Evolutionary conservation across 1,140 invertebrate genomes (phyloP).

Genomic region (Drosophila virilis): DNA sequence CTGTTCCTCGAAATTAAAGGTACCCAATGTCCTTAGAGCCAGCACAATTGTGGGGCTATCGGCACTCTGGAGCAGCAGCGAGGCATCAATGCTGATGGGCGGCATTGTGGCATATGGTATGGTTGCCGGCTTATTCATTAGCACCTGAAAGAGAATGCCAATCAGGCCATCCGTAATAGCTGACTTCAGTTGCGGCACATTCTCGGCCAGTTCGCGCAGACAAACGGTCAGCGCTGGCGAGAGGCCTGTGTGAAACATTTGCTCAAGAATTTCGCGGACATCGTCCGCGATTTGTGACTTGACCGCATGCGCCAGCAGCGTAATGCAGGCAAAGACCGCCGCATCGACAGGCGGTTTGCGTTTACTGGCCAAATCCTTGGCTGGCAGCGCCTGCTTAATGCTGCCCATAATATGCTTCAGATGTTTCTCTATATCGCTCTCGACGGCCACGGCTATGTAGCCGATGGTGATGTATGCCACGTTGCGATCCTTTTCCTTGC

Average conservation of each 20-base stretch:
- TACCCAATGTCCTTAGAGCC: slow-evolving; percentile 96
- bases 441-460: slow-evolving; percentile 95
- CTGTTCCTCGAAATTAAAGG: slow-evolving; percentile 98
- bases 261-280: slow-evolving; percentile 93
- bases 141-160: slow-evolving; percentile 93
- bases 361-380: slow-evolving; percentile 90
- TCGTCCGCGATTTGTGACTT: slow-evolving; percentile 90
- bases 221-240: slow-evolving; percentile 96
- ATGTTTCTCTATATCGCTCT: slow-evolving; percentile 91
- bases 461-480: slow-evolving; percentile 96
- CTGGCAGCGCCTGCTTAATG: slow-evolving; percentile 92
- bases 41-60: slow-evolving; percentile 95
- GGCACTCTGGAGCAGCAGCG: slow-evolving; percentile 71
- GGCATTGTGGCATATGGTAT: slow-evolving; percentile 84
- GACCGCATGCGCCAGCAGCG: slow-evolving; percentile 94
- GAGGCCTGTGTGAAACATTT: slow-evolving; percentile 96
- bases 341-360: slow-evolving; percentile 92
- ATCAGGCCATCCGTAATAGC: slow-evolving; percentile 97
- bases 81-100: slow-evolving; percentile 58
- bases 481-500: slow-evolving; percentile 92
- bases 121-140: slow-evolving; percentile 94
- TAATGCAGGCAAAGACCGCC: slow-evolving; percentile 97
- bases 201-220: slow-evolving; percentile 94
- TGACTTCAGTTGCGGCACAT: slow-evolving; percentile 93
- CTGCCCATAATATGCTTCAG: slow-evolving; percentile 94